Base-by-base conservation (phyloP, 2,888 invertebrate genomes). In the Germaria angustata region DNA sequence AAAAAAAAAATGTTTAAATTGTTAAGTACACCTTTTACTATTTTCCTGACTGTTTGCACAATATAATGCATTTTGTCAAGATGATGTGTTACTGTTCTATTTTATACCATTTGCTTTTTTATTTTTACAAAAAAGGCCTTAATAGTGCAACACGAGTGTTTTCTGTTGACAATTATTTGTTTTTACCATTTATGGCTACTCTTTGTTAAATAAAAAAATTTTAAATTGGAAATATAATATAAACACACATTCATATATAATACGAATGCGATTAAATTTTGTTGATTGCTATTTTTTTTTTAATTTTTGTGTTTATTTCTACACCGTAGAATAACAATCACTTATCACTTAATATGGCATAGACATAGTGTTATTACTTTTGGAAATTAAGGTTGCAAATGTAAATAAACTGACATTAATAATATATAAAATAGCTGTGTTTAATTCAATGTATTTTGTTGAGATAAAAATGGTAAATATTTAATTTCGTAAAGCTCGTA, bases 121-220 rank as follows among this genome's bases (percentile, higher is more conserved):
- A 13, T 79, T 22, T 51, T n/a, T n/a, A n/a, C 5, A 15, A 34
- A 32, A 72, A 81, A 77, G 53, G 36, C 77, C 81, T 81, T 77
- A 77, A 77, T 73, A 77, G 77, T 81, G 77, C 72, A 81, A 77
- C 77, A 77, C 39, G 72, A 81, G 65, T 53, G 59, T 69, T 81
- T 73, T 57, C 51, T 49, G 22, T 53, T 79, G 71, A 73, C 78
- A 78, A 78, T 75, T 82, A 79, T 75, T 78, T 82, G 57, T 59
- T 78, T 61, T 75, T 44, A 59, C 78, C 81, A 75, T 82, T 82
- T 82, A 75, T 78, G 81, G 81, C 44, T 57, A 44, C 36, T 59
- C 41, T 57, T 61, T 77, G 13, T 59, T 69, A 41, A 68, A 77
- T 44, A 65, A 75, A 36, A n/a, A 49, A 32, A 51, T 61, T 55